phyloP scores from a whole-genome alignment of 2,113 vertebrate genomes.

The Symphodus melops region DNA sequence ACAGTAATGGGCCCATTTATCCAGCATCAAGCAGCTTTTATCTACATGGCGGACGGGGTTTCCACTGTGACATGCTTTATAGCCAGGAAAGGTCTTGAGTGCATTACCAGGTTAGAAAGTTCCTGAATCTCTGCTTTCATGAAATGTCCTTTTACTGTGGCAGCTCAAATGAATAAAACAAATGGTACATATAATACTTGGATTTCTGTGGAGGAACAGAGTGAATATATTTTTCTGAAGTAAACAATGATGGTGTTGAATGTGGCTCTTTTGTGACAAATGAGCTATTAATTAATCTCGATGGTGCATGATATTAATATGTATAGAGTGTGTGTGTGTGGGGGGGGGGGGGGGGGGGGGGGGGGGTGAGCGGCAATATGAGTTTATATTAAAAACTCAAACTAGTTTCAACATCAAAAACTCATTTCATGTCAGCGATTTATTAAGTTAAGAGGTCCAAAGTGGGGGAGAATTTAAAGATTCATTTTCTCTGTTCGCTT shows the following conservation, averaged over 20 bases:
- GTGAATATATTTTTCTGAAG: too few relatives aligned
- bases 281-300: not conserved
- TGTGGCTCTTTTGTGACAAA: too few relatives aligned
- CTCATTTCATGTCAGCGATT: not conserved
- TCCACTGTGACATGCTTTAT: not conserved
- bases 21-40: not conserved
- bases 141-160: not conserved
- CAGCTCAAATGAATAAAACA: too few relatives aligned
- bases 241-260: too few relatives aligned
- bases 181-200: not conserved
- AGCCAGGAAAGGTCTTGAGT: not conserved
- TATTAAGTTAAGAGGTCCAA: slow-evolving; percentile 11
- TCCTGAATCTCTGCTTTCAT: not conserved
- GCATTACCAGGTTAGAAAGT: not conserved
- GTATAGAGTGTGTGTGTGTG: too few relatives aligned
- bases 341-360: not conserved
- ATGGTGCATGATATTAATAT: not conserved
- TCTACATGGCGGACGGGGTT: not conserved
- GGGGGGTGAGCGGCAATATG: not conserved
- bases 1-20: not conserved
- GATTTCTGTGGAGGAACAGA: too few relatives aligned
- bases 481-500: slow-evolving; percentile 27
- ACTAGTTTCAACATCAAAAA: slow-evolving; percentile 8
- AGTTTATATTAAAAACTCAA: not conserved
- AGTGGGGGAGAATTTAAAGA: not conserved